A percentile compares a stretch with the other conserved stretches of the same genome.
Conservation (phyloP, 2,888 invertebrate species). For the Drosophila merina region DNA sequence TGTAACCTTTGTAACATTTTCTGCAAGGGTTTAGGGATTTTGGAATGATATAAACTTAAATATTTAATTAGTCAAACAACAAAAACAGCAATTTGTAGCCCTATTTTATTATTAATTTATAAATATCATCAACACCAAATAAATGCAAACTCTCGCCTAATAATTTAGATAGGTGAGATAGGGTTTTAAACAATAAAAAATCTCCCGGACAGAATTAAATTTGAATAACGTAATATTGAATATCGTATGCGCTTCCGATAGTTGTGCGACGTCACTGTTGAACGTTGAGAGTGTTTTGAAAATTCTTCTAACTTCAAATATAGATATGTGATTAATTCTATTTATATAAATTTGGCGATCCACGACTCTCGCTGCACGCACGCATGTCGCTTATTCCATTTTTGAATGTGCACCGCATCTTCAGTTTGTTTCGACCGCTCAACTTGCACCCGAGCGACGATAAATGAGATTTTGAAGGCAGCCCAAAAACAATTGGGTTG, state of each 20-base stretch:
- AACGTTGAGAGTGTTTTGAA: slow-evolving; percentile 21
- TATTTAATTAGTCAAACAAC: too few relatives aligned
- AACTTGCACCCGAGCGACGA: slow-evolving; percentile 64
- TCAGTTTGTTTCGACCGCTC: slow-evolving; percentile 73
- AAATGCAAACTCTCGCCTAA: too few relatives aligned
- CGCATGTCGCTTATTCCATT: slow-evolving; percentile 66
- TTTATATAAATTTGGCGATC: slow-evolving; percentile 73
- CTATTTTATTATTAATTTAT: too few relatives aligned
- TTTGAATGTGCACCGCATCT: slow-evolving; percentile 60
- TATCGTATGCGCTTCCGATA: slow-evolving; percentile 6
- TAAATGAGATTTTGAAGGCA: slow-evolving; percentile 43
- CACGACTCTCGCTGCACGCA: slow-evolving; percentile 48
- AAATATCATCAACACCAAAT: too few relatives aligned
- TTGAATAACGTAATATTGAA: slow-evolving; percentile 5
- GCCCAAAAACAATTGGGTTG: slow-evolving; percentile 40
- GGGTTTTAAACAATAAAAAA: too few relatives aligned
- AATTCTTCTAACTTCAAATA: slow-evolving; percentile 62
- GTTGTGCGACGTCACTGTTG: slow-evolving; percentile 28
- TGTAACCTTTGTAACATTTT: too few relatives aligned
- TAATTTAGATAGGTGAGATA: too few relatives aligned
- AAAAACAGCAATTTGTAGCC: too few relatives aligned
- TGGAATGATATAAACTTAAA: too few relatives aligned
- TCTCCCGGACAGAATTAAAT: background rate
- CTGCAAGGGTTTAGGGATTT: too few relatives aligned
- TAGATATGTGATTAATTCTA: slow-evolving; percentile 62